Conservation (phyloP, 2,888 invertebrate species). For the Spodoptera exigua region DNA sequence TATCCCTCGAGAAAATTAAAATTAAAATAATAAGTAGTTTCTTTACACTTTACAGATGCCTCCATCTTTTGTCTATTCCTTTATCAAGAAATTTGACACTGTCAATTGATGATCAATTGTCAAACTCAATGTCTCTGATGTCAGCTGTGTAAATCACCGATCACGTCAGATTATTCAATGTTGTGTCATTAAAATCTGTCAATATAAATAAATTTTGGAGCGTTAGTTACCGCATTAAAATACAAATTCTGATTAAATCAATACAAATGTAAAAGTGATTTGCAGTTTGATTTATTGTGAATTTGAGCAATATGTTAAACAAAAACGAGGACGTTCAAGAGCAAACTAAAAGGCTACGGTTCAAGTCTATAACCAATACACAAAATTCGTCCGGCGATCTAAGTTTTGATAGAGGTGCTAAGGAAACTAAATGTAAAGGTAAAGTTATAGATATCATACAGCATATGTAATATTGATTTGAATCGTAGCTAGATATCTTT, state of each 20-base stretch:
- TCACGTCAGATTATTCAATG: conserved; percentile 15
- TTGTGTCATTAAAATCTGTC: conserved; percentile 46
- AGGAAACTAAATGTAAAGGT: conserved; percentile 80
- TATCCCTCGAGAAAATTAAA: too few relatives aligned
- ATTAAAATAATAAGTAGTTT: too few relatives aligned
- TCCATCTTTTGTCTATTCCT: too few relatives aligned
- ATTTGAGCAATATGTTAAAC: conserved; percentile 66
- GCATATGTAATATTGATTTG: background rate
- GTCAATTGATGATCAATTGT: too few relatives aligned
- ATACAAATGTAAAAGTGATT: conserved; percentile 55
- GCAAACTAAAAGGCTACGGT: conserved; percentile 84
- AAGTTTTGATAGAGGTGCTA: conserved; percentile 72
- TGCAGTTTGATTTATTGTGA: conserved; percentile 20
- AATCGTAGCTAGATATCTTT: background rate
- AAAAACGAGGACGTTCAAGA: conserved; percentile 82
- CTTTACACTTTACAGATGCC: too few relatives aligned
- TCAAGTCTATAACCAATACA: conserved; percentile 77
- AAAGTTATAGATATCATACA: conserved; percentile 21
- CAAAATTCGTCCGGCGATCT: conserved; percentile 76
- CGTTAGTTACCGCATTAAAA: conserved; percentile 24
- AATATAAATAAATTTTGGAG: conserved; percentile 49
- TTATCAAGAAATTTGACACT: too few relatives aligned
- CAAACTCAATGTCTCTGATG: background rate
- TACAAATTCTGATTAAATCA: conserved; percentile 38
- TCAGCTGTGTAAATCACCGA: background rate